These are phyloP conservation scores for Machaerirhynchus nigripectus DNA, from an alignment of 2,113 vertebrate genomes.

Conservation along the genomic window DNA sequence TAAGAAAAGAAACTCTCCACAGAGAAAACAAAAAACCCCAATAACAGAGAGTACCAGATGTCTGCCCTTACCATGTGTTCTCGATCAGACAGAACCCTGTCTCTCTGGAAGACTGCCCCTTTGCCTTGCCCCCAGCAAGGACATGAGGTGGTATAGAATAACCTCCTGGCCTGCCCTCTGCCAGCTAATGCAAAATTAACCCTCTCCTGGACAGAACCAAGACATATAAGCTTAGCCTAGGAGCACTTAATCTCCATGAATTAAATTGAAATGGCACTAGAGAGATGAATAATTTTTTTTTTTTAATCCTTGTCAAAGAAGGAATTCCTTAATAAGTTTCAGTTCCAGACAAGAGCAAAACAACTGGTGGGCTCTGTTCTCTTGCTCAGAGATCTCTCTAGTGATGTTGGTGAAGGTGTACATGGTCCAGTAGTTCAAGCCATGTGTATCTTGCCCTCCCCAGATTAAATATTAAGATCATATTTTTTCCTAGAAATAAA, in stretches of 20 bases:
- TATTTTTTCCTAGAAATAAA: neutral
- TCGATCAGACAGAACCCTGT: accelerated
- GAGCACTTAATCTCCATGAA: neutral
- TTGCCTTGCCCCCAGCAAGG: neutral
- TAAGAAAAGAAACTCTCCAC: neutral
- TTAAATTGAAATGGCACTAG: neutral
- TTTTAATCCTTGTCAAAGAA: neutral
- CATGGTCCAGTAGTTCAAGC: neutral
- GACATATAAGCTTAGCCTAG: neutral
- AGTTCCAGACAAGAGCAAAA: neutral
- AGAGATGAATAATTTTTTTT: neutral
- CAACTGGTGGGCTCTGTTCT: neutral
- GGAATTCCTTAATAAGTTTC: neutral
- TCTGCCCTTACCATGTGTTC: neutral
- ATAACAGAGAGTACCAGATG: accelerated
- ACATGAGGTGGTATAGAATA: neutral
- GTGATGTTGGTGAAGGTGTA: neutral
- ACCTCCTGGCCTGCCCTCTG: neutral
- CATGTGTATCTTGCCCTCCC: neutral
- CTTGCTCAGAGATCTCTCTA: neutral
- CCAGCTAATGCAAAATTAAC: neutral
- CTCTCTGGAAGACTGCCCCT: neutral
- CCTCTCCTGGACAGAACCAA: neutral
- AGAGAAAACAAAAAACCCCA: neutral
- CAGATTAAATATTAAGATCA: neutral